Percentiles rank a stretch among this genome's conserved stretches.
phyloP scores from a whole-genome alignment of 1,140 invertebrate genomes.

The Vollenhovia emeryi region DNA sequence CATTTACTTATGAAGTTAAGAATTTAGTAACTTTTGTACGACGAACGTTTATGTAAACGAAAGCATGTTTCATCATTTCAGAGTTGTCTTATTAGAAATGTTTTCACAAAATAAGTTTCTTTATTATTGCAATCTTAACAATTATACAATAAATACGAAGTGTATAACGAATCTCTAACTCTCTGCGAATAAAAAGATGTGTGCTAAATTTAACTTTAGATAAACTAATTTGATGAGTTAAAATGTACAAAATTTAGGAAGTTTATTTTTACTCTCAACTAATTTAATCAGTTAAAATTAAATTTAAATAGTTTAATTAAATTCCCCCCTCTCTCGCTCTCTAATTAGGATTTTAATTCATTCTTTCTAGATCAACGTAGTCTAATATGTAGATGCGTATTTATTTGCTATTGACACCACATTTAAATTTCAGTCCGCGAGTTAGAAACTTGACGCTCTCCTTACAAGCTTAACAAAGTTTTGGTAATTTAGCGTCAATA shows the following conservation, averaged over 20 bases:
- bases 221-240: not conserved
- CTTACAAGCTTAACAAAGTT: not conserved
- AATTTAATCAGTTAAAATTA: not conserved
- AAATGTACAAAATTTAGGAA: not conserved
- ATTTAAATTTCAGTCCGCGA: not conserved
- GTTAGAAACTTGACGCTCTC: not conserved
- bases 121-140: not conserved
- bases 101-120: not conserved
- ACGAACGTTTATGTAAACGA: not conserved
- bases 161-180: not conserved
- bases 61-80: not conserved
- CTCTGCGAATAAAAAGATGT: not conserved
- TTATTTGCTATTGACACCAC: not conserved
- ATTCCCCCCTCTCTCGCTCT: not conserved
- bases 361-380: not conserved
- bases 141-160: not conserved
- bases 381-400: not conserved
- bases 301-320: not conserved
- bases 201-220: not conserved
- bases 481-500: not conserved
- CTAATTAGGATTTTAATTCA: not conserved
- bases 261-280: not conserved
- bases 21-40: not conserved
- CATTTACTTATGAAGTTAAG: not conserved
- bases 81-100: not conserved